phyloP scores from a whole-genome alignment of 1,140 invertebrate species.

The Globodera ellingtonae region DNA sequence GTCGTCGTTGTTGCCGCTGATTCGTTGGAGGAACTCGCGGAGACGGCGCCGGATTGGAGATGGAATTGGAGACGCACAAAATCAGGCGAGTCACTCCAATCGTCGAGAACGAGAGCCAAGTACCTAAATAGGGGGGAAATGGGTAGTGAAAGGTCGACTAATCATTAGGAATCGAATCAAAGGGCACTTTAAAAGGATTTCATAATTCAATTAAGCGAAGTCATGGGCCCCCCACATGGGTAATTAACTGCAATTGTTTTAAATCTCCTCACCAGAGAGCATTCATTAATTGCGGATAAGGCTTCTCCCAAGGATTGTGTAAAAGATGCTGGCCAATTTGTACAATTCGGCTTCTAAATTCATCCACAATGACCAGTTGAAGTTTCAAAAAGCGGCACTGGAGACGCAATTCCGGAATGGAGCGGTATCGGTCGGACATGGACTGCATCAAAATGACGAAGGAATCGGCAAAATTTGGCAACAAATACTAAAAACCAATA shows the following conservation, averaged over 20 bases:
- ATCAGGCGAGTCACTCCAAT: slow-evolving; percentile 48
- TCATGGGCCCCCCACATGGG: not conserved
- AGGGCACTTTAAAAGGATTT: no score
- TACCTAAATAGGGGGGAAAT: slow-evolving; percentile 33
- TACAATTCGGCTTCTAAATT: slow-evolving; percentile 46
- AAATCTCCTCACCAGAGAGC: slow-evolving; percentile 12
- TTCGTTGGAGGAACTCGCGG: slow-evolving; percentile 18
- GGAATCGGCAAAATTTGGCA: slow-evolving; percentile 53
- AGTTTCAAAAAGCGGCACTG: slow-evolving; percentile 47
- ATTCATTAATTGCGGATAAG: slow-evolving; percentile 48
- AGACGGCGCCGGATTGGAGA: slow-evolving; percentile 4
- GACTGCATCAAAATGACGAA: slow-evolving; percentile 53
- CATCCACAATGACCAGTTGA: slow-evolving; percentile 50
- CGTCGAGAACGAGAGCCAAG: slow-evolving; percentile 44
- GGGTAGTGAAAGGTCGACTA: no score
- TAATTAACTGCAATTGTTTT: slow-evolving; percentile 9
- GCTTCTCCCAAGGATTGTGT: slow-evolving; percentile 28
- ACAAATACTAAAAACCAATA: slow-evolving; percentile 33
- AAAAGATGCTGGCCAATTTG: slow-evolving; percentile 30
- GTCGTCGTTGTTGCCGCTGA: not conserved
- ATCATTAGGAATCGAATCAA: no score
- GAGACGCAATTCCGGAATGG: slow-evolving; percentile 42
- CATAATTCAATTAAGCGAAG: not conserved
- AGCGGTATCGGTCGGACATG: slow-evolving; percentile 46
- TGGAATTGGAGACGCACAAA: slow-evolving; percentile 40